Evolutionary conservation across 2,113 vertebrate species (phyloP).

Genomic region (Nycticorax nycticorax): DNA sequence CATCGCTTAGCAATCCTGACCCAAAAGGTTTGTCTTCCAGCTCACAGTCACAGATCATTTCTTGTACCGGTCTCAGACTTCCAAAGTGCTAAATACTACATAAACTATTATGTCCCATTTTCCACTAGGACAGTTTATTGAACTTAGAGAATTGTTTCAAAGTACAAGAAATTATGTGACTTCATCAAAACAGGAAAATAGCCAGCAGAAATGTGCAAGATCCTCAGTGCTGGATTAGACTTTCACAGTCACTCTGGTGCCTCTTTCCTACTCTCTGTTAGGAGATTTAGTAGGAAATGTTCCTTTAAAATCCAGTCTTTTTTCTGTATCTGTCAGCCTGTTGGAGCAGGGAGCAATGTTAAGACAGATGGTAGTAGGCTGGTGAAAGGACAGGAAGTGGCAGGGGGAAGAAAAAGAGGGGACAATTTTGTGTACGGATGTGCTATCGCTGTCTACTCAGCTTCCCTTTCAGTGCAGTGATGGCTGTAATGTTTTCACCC

Average conservation of each 20-base stretch:
- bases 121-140: neutral
- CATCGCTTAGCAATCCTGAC: neutral
- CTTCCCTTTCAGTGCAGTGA: neutral
- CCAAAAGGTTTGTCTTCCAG: neutral
- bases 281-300: neutral
- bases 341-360: neutral
- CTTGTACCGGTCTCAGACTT: neutral
- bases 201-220: neutral
- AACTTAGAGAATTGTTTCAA: neutral
- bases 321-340: neutral
- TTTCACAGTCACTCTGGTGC: neutral
- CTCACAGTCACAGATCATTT: neutral
- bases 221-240: neutral
- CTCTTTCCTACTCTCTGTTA: neutral
- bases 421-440: neutral
- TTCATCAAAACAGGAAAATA: neutral
- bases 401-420: too few relatives aligned
- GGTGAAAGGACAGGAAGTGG: neutral
- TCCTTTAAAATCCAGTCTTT: neutral
- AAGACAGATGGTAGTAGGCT: neutral
- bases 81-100: neutral
- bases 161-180: neutral
- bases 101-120: neutral
- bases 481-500: neutral
- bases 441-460: neutral